Base-by-base conservation (phyloP, 2,888 invertebrate species). In the Carterocephalus palaemon region DNA sequence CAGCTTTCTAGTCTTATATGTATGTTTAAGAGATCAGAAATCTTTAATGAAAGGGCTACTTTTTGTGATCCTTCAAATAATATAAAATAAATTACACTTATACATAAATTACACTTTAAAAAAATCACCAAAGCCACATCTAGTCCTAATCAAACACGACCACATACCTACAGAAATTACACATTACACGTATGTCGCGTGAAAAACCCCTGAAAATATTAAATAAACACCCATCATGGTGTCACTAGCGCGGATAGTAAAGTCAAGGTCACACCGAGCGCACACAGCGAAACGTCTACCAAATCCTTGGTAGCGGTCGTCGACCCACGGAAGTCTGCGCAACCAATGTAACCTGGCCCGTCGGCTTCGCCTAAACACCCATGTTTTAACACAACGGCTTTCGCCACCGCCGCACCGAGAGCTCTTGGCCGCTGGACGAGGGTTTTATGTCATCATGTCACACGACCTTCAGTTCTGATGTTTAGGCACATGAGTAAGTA, bases 301-400 rank as follows among this genome's bases (percentile, higher is more conserved):
- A 76, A 74, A 81, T 76, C 85, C 84, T 85, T 84, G 75, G 59
- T 49, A 37, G 47, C 75, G 83, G 79, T 74, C 81, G 64, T 53
- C 70, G 78, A 78, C 81, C 81, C 67, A 64, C 83, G 84, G 84
- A 85, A 84, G 78, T 78, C 49, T 51, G 47, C 31, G 31, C 65
- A 62, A 50, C 82, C 76, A 74, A 53, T 38, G 7, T 65, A 67
- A 55, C 36, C 10, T 54, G 79, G 68, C 47, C 71, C 60, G 56
- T 62, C 71, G 69, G 56, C 60, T 64, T 60, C 62, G 34, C 59
- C 60, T 60, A 57, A 60, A 59, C 60, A 62, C 63, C 65, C 65
- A 58, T 52, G 60, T 55, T 47, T 31, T 40, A 22, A 46, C 48
- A 46, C 39, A 48, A 37, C 42, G 41, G 47, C 51, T 48, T 46